Percentiles rank a stretch among this genome's conserved stretches.
Evolutionary conservation across 1,140 invertebrate genomes (phyloP).

Genomic region (Piezodorus guildinii): DNA sequence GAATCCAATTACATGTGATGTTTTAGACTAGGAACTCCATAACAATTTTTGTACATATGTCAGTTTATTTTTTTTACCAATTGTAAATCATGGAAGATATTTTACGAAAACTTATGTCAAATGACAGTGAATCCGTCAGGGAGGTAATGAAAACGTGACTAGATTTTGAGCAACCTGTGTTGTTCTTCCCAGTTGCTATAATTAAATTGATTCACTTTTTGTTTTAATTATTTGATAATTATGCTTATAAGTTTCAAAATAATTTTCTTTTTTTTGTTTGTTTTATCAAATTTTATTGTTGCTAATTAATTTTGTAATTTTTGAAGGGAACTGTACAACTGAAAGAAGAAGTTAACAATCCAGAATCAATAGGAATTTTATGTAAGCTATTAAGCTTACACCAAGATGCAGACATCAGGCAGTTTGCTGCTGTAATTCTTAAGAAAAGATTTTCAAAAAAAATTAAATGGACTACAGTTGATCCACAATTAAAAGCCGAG

Average conservation of each 20-base stretch:
- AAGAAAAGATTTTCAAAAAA: conserved; percentile 45
- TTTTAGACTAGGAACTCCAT: not conserved
- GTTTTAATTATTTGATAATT: not conserved
- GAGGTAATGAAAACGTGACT: conserved; percentile 4
- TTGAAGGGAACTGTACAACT: conserved; percentile 50
- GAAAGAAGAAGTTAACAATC: conserved; percentile 48
- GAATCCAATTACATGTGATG: not conserved
- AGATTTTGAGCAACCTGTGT: not conserved
- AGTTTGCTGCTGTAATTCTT: conserved; percentile 53
- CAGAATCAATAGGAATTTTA: conserved; percentile 43
- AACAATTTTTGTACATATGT: conserved; percentile 1
- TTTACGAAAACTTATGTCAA: conserved; percentile 16
- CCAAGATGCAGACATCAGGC: conserved; percentile 46
- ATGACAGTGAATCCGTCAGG: not conserved
- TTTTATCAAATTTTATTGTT: not conserved
- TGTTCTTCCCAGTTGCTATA: no score
- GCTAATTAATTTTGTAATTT: not conserved
- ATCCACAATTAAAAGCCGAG: conserved; percentile 39
- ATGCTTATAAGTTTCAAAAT: not conserved
- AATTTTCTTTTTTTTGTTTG: not conserved
- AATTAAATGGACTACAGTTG: conserved; percentile 47
- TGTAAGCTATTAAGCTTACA: conserved; percentile 45
- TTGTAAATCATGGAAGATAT: conserved; percentile 20
- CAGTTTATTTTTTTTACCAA: not conserved
- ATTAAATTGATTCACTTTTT: not conserved